Evolutionary conservation across 2,888 invertebrate species (phyloP).

Genomic region (Scaptomyza tumidula): DNA sequence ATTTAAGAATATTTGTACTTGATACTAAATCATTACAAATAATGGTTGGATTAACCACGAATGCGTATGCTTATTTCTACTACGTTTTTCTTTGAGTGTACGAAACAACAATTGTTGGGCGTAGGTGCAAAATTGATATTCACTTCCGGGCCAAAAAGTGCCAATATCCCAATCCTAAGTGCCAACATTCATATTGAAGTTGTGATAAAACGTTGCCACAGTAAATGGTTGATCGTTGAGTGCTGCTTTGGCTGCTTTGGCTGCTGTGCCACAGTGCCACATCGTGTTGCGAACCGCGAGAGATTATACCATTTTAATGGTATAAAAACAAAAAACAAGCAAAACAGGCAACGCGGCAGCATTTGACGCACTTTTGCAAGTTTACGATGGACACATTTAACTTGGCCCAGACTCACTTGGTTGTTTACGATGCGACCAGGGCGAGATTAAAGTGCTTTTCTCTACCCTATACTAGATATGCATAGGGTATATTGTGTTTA

Average conservation of each 20-base stretch:
- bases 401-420: constrained; percentile 34
- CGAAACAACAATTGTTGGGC: constrained; percentile 15
- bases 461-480: constrained; percentile 31
- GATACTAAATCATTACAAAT: too few species aligned
- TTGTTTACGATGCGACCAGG: constrained; percentile 53
- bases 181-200: constrained; percentile 25
- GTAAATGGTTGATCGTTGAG: constrained; percentile 52
- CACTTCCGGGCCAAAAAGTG: constrained; percentile 41
- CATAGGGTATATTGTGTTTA: constrained; percentile 30
- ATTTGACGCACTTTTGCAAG: constrained; percentile 59
- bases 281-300: constrained; percentile 26
- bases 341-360: constrained; percentile 31
- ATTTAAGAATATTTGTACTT: too few species aligned
- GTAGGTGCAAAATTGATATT: constrained; percentile 36
- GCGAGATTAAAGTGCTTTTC: constrained; percentile 54
- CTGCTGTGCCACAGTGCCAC: constrained; percentile 22
- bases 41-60: too few species aligned
- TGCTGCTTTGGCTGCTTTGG: constrained; percentile 25
- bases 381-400: constrained; percentile 56
- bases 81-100: not conserved
- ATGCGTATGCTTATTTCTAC: not conserved
- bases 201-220: constrained; percentile 38
- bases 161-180: constrained; percentile 34
- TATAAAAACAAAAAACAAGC: constrained; percentile 18
- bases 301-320: constrained; percentile 56